phyloP scores from a whole-genome alignment of 2,888 invertebrate genomes.

The Drosophila flavopinicola region DNA sequence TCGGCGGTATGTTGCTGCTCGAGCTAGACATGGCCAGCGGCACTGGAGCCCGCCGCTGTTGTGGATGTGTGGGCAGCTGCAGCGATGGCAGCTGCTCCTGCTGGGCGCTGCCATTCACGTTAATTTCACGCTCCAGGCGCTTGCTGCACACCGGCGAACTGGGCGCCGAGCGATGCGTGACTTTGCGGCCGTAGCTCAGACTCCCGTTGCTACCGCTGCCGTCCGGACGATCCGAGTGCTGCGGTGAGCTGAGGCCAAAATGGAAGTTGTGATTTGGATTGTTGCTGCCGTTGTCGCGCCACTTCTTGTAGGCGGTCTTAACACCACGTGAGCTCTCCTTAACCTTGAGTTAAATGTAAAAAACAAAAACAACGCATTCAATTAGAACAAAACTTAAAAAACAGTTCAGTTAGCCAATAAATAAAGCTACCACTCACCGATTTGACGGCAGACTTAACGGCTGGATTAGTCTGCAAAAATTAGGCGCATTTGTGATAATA shows the following conservation, averaged over 20 bases:
- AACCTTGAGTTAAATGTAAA: constrained; percentile 85
- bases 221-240: constrained; percentile 81
- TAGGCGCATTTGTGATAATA: constrained; percentile 56
- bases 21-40: constrained; percentile 83
- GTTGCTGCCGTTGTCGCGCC: constrained; percentile 84
- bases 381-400: constrained; percentile 5
- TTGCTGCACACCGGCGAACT: constrained; percentile 88
- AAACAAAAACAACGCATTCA: background rate
- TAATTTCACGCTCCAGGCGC: constrained; percentile 66
- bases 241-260: constrained; percentile 80
- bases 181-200: constrained; percentile 47
- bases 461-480: constrained; percentile 94
- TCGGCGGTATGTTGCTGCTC: constrained; percentile 82
- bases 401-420: background rate
- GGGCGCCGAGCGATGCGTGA: constrained; percentile 86
- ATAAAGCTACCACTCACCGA: constrained; percentile 89
- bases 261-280: constrained; percentile 73
- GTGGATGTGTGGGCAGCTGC: constrained; percentile 34
- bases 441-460: constrained; percentile 96
- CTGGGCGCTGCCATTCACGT: constrained; percentile 47
- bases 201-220: constrained; percentile 56
- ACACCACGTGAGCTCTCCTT: constrained; percentile 91
- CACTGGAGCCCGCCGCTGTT: constrained; percentile 57
- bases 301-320: constrained; percentile 91
- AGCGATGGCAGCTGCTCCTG: constrained; percentile 56